Base-by-base conservation (phyloP, 2,113 vertebrate genomes). In the Plestiodon gilberti region DNA sequence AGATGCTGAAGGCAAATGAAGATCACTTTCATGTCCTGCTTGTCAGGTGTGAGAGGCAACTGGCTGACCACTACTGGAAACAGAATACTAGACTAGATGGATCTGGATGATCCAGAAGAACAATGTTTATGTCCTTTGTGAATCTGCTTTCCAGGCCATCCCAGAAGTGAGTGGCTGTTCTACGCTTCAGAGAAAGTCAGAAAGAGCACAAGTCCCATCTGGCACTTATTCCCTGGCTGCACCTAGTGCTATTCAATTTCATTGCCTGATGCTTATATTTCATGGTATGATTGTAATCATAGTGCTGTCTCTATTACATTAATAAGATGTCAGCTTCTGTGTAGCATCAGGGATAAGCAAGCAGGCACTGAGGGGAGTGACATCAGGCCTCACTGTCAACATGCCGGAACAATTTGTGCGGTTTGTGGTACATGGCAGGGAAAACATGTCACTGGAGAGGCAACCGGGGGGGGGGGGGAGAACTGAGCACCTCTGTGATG, bases 211-310 rank as follows among this genome's bases (percentile, higher is more conserved):
- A 90, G 87, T 90, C 38, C 88, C 84, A 88, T 89, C 84, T 90
- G 18, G 0, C 28, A 20, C 73, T 81, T 84, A 40, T 1, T 88
- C 73, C n/a, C 35, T 65, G 1, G 40, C 83, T 81, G 83, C 74
- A 88, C 71, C 87, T 88, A 89, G 82, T 87, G 82, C 83, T 90
- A 90, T 89, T 93, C 91, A 78, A 92, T 92, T 89, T 93, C 91
- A 92, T 91, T 69, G 35, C 90, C 94, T 89, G 87, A 71, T 93
- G 94, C 91, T 93, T 93, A 90, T 75, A 90, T 85, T 52, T 87
- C 91, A 93, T 61, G 85, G 89, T 88, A 86, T 62, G 91, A 91
- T 59, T 87, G 85, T 14, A 89, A 93, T 94, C 89, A 91, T 82
- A 0, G 1, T 61, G 40, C 92, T 88, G 87, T 91, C 92, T 91